phyloP scores from a whole-genome alignment of 2,113 vertebrate genomes.

The Tragelaphus imberbis region DNA sequence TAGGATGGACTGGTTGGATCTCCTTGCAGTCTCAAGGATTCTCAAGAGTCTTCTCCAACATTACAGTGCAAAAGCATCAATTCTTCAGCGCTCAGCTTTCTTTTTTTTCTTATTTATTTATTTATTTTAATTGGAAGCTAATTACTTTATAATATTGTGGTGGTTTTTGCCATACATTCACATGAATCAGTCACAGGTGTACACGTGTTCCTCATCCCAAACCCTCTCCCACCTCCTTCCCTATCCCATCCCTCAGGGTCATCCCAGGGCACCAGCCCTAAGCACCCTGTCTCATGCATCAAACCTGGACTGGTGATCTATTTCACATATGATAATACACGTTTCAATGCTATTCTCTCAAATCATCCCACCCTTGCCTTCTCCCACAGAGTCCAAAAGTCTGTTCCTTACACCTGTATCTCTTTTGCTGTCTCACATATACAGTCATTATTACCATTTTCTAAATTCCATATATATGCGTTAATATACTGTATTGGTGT shows the following conservation, averaged over 20 bases:
- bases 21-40: not conserved
- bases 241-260: not conserved
- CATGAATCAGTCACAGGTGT: not conserved
- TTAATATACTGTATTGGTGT: not conserved
- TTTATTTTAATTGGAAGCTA: not conserved
- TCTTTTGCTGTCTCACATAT: not conserved
- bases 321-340: not conserved
- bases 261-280: not conserved
- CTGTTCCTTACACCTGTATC: not conserved
- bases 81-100: not conserved
- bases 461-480: not conserved
- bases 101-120: not conserved
- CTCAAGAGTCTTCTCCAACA: not conserved
- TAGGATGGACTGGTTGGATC: not conserved
- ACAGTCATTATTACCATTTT: not conserved
- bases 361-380: not conserved
- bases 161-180: not conserved
- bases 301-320: not conserved
- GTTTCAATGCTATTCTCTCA: not conserved
- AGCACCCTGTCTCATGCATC: not conserved
- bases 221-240: not conserved
- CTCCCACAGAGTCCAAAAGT: not conserved
- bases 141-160: not conserved
- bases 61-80: not conserved
- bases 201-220: not conserved